Conservation (phyloP, 2,797 vertebrate genomes). For the Helicolenus hilgendorfi region DNA sequence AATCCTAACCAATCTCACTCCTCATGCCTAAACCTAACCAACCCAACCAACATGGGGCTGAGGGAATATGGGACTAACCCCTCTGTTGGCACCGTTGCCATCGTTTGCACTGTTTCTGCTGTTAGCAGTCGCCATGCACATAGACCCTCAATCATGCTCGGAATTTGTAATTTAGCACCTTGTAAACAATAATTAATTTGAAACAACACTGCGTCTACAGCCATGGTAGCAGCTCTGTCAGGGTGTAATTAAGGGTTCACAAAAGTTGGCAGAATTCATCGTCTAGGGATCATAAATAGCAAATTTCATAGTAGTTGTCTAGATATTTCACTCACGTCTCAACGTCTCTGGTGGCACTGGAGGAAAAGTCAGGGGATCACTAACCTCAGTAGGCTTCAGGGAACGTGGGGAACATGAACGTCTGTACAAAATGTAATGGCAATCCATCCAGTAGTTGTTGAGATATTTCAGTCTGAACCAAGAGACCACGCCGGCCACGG, state of each 20-base stretch:
- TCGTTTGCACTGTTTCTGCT: too few species aligned
- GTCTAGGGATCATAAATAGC: background rate
- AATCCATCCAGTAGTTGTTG: background rate
- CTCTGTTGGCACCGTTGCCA: background rate
- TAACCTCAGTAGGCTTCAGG: background rate
- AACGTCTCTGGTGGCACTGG: background rate
- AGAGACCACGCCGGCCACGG: background rate
- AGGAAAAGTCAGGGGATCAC: background rate
- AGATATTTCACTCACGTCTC: background rate
- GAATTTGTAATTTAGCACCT: background rate
- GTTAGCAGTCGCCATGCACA: background rate
- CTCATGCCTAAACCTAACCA: too few species aligned
- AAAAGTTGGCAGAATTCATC: background rate
- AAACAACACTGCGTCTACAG: background rate
- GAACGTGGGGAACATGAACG: background rate
- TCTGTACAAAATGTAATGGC: background rate
- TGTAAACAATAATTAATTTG: background rate
- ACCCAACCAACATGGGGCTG: too few species aligned
- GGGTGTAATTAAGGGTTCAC: background rate
- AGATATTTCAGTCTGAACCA: constrained; percentile 1
- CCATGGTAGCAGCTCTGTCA: background rate
- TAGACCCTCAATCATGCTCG: too few species aligned
- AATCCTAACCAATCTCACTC: too few species aligned
- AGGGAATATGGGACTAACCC: too few species aligned
- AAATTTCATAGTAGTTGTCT: background rate